A percentile compares a stretch with the other conserved stretches of the same genome.
Conservation (phyloP, 2,888 invertebrate species). For the Peribatodes rhomboidaria region DNA sequence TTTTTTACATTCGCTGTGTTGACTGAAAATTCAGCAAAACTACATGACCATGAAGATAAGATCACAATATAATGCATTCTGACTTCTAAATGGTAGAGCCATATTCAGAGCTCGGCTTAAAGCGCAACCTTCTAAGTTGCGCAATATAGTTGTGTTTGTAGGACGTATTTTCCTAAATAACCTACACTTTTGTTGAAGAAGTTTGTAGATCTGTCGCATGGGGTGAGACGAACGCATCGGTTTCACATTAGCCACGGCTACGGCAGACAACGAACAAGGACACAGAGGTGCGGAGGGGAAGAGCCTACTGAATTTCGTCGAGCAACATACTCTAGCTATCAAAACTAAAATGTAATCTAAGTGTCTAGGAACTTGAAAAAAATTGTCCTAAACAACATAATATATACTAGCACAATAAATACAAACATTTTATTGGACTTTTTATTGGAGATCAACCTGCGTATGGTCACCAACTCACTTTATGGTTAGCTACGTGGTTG, state of each 20-base stretch:
- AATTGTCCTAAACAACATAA: too few relatives aligned
- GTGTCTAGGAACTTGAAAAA: too few relatives aligned
- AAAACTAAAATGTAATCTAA: too few relatives aligned
- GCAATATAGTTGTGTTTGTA: constrained; percentile 1
- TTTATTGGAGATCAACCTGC: too few relatives aligned
- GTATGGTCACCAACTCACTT: too few relatives aligned
- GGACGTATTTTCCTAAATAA: constrained; percentile 28
- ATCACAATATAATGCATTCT: not conserved
- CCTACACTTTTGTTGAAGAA: not conserved
- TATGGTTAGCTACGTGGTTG: too few relatives aligned
- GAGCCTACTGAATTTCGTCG: not conserved
- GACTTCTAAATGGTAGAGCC: not conserved
- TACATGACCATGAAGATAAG: not conserved
- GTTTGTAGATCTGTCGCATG: constrained; percentile 2
- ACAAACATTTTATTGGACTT: too few relatives aligned
- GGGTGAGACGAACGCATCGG: constrained; percentile 62
- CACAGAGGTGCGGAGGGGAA: constrained; percentile 21
- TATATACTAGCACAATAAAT: too few relatives aligned
- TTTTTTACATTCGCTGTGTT: too few relatives aligned
- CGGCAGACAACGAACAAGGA: constrained; percentile 51
- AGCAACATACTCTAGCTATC: not conserved
- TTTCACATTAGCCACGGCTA: constrained; percentile 51
- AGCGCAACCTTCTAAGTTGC: constrained; percentile 30
- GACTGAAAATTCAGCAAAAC: too few relatives aligned
- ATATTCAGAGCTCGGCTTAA: not conserved